phyloP scores from a whole-genome alignment of 2,113 vertebrate species.

The Callipepla californica region DNA sequence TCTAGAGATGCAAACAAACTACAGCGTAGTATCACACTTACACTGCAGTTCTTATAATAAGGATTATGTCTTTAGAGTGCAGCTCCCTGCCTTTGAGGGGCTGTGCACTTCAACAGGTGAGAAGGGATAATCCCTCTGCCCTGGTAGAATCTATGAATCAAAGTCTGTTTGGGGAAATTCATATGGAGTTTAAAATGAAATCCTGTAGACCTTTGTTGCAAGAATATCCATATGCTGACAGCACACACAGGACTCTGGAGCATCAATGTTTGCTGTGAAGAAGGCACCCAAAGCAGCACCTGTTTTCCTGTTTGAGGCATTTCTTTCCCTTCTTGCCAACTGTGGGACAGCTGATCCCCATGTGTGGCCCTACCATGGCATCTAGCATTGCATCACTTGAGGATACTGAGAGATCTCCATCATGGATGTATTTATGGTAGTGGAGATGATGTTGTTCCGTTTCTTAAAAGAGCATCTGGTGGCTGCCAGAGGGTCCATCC shows the following conservation, averaged over 20 bases:
- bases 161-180: not conserved
- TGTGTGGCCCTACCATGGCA: not conserved
- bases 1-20: not conserved
- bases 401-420: not conserved
- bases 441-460: not conserved
- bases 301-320: not conserved
- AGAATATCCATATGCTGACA: not conserved
- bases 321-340: not conserved
- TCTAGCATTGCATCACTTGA: not conserved
- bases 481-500: not conserved
- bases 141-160: not conserved
- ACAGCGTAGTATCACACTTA: not conserved
- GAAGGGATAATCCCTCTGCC: not conserved
- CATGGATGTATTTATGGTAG: not conserved
- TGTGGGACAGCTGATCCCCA: accelerated
- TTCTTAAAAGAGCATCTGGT: not conserved
- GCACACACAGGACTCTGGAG: not conserved
- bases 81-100: not conserved
- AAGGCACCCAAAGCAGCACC: not conserved
- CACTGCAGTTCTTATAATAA: not conserved
- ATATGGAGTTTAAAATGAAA: not conserved
- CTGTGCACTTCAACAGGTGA: not conserved
- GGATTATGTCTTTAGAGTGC: not conserved
- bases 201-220: not conserved
- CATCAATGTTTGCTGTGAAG: not conserved